Evolutionary conservation across 2,113 vertebrate species (phyloP), one percentile per base, ranked within the genome.

Genomic region (human): DNA sequence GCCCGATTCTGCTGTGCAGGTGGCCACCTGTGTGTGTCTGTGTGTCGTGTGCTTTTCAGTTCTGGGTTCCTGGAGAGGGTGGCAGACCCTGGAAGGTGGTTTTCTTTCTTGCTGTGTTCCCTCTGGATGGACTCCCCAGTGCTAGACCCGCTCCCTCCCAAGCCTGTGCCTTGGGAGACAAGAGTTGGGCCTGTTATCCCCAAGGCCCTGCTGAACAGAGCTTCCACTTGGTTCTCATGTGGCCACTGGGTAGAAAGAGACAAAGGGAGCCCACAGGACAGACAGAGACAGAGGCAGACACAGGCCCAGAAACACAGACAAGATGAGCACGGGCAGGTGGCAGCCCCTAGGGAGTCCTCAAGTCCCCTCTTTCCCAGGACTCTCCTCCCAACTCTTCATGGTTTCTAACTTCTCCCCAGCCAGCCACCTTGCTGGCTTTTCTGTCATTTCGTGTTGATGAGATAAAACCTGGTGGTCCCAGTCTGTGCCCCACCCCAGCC

Each of bases 311-410:
- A 18, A 88, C 48, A 12, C 6, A 6, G 66, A 23, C 12, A 5
- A 35, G 86, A 23, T 59, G 52, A 18, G 30, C 11, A 14, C 11
- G 35, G 52, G 30, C 86, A 2, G 43, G 8, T 59, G 52, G 55
- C 4, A 0, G 52, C 25, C 64, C 80, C 50, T 43, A 5, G 25
- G 38, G 66, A 14, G 9, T 45, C 38, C 55, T 0, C 3, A 12
- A 30, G n/a, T 20, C 72, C 59, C 48, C 9, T 43, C 48, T 82
- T 79, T 70, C 59, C 68, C 22, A 1, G 78, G 45, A 48, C 45
- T 27, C n/a, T 35, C 48, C 17, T 72, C 17, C 48, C 32, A 25
- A 86, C 40, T 30, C 13, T 4, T 87, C 45, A 40, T 40, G 35
- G 27, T 75, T 78, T 38, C 78, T 55, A 38, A 23, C 79, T 35